These are phyloP conservation scores for Pollicipes pollicipes DNA, from an alignment of 1,140 invertebrate genomes.

Conservation along the genomic window DNA sequence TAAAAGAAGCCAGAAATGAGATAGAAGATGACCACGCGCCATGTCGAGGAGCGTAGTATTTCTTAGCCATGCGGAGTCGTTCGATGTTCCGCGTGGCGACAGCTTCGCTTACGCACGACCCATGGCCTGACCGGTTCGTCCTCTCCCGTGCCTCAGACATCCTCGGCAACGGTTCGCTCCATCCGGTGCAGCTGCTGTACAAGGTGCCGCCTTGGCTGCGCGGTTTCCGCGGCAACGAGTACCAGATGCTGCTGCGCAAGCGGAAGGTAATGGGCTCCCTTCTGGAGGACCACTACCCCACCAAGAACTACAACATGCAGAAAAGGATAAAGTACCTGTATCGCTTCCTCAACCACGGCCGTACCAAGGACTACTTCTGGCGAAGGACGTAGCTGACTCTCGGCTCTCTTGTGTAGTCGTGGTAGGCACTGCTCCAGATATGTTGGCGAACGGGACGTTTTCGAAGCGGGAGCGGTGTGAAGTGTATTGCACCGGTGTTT, in stretches of 20 bases:
- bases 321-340: constrained; percentile 55
- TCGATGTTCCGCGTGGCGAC: too few species aligned
- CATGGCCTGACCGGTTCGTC: too few species aligned
- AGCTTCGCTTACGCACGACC: too few species aligned
- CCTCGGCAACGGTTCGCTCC: constrained; percentile 56
- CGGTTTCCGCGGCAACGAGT: constrained; percentile 74
- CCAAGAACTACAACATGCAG: constrained; percentile 52
- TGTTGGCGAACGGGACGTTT: too few species aligned
- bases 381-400: constrained; percentile 12
- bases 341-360: constrained; percentile 48
- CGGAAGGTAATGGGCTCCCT: constrained; percentile 40
- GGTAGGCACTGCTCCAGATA: too few species aligned
- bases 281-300: constrained; percentile 42
- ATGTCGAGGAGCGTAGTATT: too few species aligned
- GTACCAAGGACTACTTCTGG: constrained; percentile 36
- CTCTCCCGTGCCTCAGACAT: constrained; percentile 38
- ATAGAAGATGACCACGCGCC: too few species aligned
- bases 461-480: too few species aligned
- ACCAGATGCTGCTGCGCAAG: constrained; percentile 49
- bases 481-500: too few species aligned
- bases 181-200: constrained; percentile 64
- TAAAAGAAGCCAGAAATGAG: too few species aligned
- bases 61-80: too few species aligned
- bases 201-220: constrained; percentile 67
- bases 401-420: not conserved